Percentiles rank a stretch among this genome's conserved stretches.
Evolutionary conservation across 2,888 invertebrate genomes (phyloP).

Genomic region (Molorchus minor): DNA sequence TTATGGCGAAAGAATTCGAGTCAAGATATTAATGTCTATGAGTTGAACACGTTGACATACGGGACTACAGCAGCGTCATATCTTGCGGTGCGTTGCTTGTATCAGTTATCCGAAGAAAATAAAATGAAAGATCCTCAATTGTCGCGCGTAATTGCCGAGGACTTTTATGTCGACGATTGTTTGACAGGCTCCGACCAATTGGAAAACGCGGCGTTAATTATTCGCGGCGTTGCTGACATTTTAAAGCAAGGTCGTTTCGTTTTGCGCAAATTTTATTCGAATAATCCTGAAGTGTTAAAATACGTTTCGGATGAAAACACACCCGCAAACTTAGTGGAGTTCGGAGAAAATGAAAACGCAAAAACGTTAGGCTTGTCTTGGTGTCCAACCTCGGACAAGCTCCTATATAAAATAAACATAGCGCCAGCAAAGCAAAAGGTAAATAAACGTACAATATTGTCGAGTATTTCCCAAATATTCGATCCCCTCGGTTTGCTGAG

Average conservation of each 20-base stretch:
- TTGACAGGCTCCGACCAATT: constrained; percentile 5
- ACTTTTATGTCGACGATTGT: constrained; percentile 16
- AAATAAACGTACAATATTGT: constrained; percentile 30
- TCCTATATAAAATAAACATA: constrained; percentile 20
- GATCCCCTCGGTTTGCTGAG: constrained; percentile 38
- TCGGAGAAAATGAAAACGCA: constrained; percentile 27
- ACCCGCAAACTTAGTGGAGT: constrained; percentile 20
- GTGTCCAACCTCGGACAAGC: constrained; percentile 13
- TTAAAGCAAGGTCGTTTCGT: constrained; percentile 26
- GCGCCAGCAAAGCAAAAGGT: constrained; percentile 1
- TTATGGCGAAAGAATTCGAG: not conserved
- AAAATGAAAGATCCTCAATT: not conserved
- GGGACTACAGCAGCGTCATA: not conserved
- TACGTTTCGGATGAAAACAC: constrained; percentile 4
- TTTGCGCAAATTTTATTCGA: constrained; percentile 30
- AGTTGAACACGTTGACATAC: constrained; percentile 4
- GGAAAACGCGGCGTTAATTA: not conserved
- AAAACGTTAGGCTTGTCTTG: constrained; percentile 35
- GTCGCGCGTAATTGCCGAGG: not conserved
- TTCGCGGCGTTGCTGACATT: constrained; percentile 2
- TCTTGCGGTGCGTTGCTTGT: constrained; percentile 15
- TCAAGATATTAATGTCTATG: not conserved
- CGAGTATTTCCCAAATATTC: constrained; percentile 33
- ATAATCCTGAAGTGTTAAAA: constrained; percentile 23
- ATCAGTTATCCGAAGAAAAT: constrained; percentile 6